These are phyloP conservation scores for Caenorhabditis sp. DNA, from an alignment of 2,888 invertebrate species.

Conservation along the genomic window DNA sequence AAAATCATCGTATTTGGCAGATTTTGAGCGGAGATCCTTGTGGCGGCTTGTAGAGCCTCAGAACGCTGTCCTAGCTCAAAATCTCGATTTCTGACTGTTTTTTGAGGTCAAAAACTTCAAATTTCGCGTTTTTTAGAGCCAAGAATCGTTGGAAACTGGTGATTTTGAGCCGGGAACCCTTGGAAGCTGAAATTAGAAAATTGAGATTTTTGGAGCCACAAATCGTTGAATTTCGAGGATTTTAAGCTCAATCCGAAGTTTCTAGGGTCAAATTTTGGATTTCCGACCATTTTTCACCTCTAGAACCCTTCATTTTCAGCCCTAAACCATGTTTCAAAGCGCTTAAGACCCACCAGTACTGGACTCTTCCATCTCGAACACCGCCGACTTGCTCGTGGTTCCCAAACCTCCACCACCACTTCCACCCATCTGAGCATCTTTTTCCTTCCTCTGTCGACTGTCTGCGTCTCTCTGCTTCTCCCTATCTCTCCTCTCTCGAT, in stretches of 20 bases:
- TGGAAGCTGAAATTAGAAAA: not conserved
- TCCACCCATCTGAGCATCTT: not conserved
- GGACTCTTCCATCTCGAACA: constrained; percentile 52
- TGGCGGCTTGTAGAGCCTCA: too few relatives aligned
- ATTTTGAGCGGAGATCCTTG: not conserved
- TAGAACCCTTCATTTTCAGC: not conserved
- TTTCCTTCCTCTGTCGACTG: constrained; percentile 11
- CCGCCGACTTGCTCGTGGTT: constrained; percentile 39
- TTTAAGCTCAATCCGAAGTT: too few relatives aligned
- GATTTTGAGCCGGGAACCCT: too few relatives aligned
- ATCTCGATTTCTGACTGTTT: constrained; percentile 9
- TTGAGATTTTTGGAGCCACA: constrained; percentile 3
- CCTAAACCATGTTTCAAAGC: not conserved
- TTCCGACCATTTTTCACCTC: not conserved
- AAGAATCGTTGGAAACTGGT: not conserved
- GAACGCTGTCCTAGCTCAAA: not conserved
- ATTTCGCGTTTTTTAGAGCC: not conserved
- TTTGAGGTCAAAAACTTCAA: not conserved
- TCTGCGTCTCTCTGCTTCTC: constrained; percentile 45
- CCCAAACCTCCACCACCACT: not conserved
- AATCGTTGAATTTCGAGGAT: not conserved
- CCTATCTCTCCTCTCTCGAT: constrained; percentile 25
- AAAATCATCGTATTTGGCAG: not conserved
- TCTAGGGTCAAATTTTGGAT: too few relatives aligned
- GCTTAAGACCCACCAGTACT: constrained; percentile 24